Evolutionary conservation across 92 coral and sea anemone genomes (phyloP), one percentile per base, ranked within the genome.

Genomic region (Phenganax subtilis): DNA sequence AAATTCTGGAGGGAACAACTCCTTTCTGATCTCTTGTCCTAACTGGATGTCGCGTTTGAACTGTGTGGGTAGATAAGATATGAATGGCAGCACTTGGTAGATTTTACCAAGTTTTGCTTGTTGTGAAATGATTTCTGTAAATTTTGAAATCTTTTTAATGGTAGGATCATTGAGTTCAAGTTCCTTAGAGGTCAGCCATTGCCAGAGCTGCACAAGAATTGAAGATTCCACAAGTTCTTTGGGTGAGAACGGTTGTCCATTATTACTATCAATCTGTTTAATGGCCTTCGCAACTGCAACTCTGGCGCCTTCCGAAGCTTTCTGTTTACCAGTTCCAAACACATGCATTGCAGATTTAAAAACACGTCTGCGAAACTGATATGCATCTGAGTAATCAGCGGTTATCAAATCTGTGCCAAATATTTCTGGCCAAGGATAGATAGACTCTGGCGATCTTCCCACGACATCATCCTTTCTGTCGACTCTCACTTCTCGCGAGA

Each of bases 401-500:
- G 37, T 80, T 75, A 57, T 72, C 15, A 84, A 53, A 4, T 82
- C 55, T 6, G 73, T 77, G 12, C 80, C 77, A 54, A 67, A 85
- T 0, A 56, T 20, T 58, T 88, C 82, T 12, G 71, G 62, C 53
- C 76, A 69, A 51, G 77, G 54, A 60, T 75, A 71, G 25, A 72
- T 70, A 20, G 68, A 8, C 16, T 76, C 54, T 12, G 83, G 67
- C 51, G 88, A 82, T 51, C 88, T 84, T 25, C 75, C 81, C 17
- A 86, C 85, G 12, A 84, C 81, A 31, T 75, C 86, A 15, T 65
- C 77, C 1, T 84, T 62, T 25, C 51, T 85, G 2, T 51, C 44
- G 29, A 87, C 88, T 11, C 84, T 78, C n/a, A 79, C 90, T 6
- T 88, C 85, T 80, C 71, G 81, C 54, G 72, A 64, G 9, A 85